These are phyloP conservation scores for Dryomyza anilis DNA, from an alignment of 2,888 invertebrate species.

Conservation along the genomic window DNA sequence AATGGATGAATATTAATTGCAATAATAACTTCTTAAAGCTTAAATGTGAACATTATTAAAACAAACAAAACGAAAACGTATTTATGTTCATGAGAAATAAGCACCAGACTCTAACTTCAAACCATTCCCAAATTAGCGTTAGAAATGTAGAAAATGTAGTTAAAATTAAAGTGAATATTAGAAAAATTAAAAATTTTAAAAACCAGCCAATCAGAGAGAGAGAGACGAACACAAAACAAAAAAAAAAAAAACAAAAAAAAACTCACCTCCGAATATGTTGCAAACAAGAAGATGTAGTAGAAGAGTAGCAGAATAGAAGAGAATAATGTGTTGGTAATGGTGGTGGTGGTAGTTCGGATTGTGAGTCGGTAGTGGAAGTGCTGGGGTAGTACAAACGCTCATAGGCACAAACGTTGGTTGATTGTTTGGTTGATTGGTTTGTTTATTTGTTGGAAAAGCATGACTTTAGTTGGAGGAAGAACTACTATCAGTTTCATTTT, in stretches of 20 bases:
- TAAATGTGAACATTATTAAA: too few relatives aligned
- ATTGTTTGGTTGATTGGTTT: background rate
- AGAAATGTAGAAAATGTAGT: conserved; percentile 19
- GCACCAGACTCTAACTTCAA: too few relatives aligned
- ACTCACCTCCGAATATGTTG: conserved; percentile 44
- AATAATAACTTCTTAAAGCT: too few relatives aligned
- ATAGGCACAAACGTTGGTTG: conserved; percentile 18
- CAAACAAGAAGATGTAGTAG: conserved; percentile 34
- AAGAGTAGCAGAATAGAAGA: conserved; percentile 29
- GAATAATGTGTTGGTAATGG: too few relatives aligned
- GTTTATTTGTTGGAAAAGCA: too few relatives aligned
- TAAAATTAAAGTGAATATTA: conserved; percentile 24
- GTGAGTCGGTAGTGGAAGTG: conserved; percentile 8
- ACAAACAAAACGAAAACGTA: too few relatives aligned
- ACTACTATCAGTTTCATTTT: too few relatives aligned
- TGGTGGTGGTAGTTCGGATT: conserved; percentile 1
- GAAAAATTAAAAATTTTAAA: conserved; percentile 24
- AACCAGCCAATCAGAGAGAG: too few relatives aligned
- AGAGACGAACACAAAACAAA: too few relatives aligned
- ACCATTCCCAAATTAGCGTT: conserved; percentile 14
- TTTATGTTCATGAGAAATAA: too few relatives aligned
- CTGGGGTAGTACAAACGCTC: conserved; percentile 14
- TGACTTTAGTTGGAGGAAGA: too few relatives aligned
- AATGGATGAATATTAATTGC: too few relatives aligned
- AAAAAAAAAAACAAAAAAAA: conserved; percentile 36